A percentile compares a stretch with the other conserved stretches of the same genome.
Evolutionary conservation across 2,113 vertebrate genomes (phyloP).

Genomic region (Polyodon spathula): DNA sequence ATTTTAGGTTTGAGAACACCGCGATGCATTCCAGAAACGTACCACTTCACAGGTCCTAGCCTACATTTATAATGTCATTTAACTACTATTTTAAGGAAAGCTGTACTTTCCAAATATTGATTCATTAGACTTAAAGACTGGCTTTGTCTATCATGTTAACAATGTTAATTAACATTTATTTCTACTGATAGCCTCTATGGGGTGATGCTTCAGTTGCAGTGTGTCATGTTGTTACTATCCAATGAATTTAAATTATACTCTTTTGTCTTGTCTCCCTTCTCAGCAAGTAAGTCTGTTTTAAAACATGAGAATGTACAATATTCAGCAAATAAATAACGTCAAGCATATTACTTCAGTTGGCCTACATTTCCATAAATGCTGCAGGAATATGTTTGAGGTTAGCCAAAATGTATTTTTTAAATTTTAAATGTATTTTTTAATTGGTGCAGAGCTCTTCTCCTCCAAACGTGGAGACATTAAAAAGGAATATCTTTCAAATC

Average conservation of each 20-base stretch:
- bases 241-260: constrained; percentile 19
- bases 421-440: background rate
- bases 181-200: background rate
- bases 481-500: background rate
- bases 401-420: too few relatives aligned
- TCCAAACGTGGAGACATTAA: background rate
- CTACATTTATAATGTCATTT: background rate
- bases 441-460: background rate
- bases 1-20: background rate
- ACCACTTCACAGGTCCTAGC: background rate
- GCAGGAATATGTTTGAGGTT: too few relatives aligned
- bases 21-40: background rate
- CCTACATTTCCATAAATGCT: too few relatives aligned
- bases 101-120: constrained; percentile 7
- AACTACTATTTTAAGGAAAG: background rate
- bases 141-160: constrained; percentile 19
- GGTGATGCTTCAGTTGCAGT: background rate
- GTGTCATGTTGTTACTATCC: constrained; percentile 13
- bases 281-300: background rate
- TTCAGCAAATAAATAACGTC: constrained; percentile 20
- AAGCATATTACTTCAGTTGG: constrained; percentile 7
- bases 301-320: constrained; percentile 14
- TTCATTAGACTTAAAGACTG: constrained; percentile 7
- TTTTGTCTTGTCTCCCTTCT: constrained; percentile 9
- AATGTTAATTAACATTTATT: constrained; percentile 17